Conservation (phyloP, 2,888 invertebrate species). For the Drosophila melanosoma region DNA sequence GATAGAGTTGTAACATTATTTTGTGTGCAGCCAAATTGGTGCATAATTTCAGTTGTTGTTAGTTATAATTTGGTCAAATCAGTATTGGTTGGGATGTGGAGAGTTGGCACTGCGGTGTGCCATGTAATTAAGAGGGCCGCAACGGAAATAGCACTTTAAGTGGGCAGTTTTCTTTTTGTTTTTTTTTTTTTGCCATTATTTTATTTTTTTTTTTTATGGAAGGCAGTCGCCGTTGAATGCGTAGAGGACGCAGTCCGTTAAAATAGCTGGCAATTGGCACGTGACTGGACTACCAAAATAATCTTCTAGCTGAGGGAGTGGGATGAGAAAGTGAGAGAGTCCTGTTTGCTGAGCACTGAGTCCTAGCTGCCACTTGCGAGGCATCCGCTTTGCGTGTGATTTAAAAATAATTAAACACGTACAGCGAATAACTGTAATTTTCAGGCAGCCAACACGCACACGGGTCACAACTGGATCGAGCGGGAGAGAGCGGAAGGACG, state of each 20-base stretch:
- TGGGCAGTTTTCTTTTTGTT: conserved; percentile 54
- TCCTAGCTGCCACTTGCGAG: conserved; percentile 11
- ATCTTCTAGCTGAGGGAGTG: conserved; percentile 20
- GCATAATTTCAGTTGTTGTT: conserved; percentile 9
- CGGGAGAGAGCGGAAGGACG: no score
- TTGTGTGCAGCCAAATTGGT: neutral
- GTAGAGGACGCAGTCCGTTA: conserved; percentile 41
- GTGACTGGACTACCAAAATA: conserved; percentile 71
- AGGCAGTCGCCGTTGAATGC: conserved; percentile 6
- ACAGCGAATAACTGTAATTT: conserved; percentile 81
- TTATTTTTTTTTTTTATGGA: neutral
- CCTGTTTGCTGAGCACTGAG: neutral
- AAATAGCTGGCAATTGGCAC: conserved; percentile 77
- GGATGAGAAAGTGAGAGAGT: neutral
- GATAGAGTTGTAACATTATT: neutral
- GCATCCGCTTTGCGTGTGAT: conserved; percentile 70
- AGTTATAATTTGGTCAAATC: conserved; percentile 47
- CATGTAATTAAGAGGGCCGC: conserved; percentile 71
- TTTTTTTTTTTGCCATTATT: neutral
- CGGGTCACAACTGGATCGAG: neutral
- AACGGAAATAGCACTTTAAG: conserved; percentile 79
- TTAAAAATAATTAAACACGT: conserved; percentile 82
- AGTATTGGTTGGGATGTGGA: neutral
- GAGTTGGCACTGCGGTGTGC: conserved; percentile 15
- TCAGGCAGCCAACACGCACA: conserved; percentile 53